Base-by-base conservation (phyloP, 2,113 vertebrate genomes). In the Ginglymostoma cirratum region DNA sequence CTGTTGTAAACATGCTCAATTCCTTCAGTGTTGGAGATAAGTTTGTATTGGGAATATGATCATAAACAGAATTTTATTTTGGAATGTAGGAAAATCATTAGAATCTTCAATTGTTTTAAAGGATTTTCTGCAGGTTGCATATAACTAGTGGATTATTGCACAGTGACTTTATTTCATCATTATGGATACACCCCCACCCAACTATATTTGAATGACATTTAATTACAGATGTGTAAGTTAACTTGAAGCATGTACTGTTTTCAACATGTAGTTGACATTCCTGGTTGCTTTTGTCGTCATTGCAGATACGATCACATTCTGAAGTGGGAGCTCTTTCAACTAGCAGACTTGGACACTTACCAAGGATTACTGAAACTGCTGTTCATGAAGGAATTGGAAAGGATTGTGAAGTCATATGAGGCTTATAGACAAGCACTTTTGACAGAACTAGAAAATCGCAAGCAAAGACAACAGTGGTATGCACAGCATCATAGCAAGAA, bases 281-380 rank as follows among this genome's bases (percentile, higher is more conserved):
- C n/a, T 38, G 34, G 30, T 94, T 42, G 69, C 27, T 72, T 67
- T 96, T 95, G 93, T 94, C 42, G n/a, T n/a, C 17, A 2, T 52
- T 85, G 45, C 97, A 99, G 99, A 97, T 99, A 99, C 2, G 99
- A 99, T 97, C 99, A 99, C 98, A 99, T 99, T 97, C 97, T 99
- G 96, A 99, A 99, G 97, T 99, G 99, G 99, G 99, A 99, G 97
- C 97, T 99, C 96, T 99, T 99, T 98, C 99, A 99, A 97, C 97
- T 99, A 97, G 99, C 99, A 0, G 99, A 99, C 97, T 97, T 99
- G 97, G 99, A 99, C 97, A 99, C 99, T 0, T 99, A 99, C 97
- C 99, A 99, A 98, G 99, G 99, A 17, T 99, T 99, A 99, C 97
- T 99, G 96, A 99, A 99, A 98, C 98, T 99, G 97, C 98, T 99